A percentile compares a stretch with the other conserved stretches of the same genome.
phyloP scores from a whole-genome alignment of 2,797 vertebrate species.

The Sternarchorhynchus goeldii region DNA sequence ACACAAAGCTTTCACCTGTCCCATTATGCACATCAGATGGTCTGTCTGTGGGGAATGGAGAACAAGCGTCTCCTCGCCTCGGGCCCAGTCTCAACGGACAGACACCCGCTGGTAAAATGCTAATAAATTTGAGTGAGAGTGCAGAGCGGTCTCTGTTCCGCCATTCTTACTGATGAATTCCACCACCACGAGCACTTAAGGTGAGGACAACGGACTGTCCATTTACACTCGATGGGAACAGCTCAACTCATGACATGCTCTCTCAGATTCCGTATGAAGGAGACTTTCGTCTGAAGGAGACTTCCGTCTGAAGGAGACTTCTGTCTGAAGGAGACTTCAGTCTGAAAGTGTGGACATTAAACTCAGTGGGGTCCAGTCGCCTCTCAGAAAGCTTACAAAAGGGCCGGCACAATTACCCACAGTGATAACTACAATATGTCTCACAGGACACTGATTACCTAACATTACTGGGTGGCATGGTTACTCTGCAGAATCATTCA shows the following conservation, averaged over 20 bases:
- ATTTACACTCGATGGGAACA: constrained; percentile 14
- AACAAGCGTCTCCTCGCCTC: constrained; percentile 36
- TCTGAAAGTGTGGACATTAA: too few relatives aligned
- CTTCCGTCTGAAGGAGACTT: background rate
- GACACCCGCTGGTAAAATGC: constrained; percentile 65
- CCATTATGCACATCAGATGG: constrained; percentile 7
- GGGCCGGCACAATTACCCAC: background rate
- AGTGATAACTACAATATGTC: too few relatives aligned
- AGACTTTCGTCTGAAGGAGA: background rate
- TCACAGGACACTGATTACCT: too few relatives aligned
- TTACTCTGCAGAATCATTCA: background rate
- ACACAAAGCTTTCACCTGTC: constrained; percentile 4
- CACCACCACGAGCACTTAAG: constrained; percentile 58
- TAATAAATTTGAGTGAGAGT: constrained; percentile 68
- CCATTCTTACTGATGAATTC: constrained; percentile 73
- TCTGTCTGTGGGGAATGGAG: background rate
- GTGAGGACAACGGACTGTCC: constrained; percentile 46
- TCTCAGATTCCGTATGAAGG: constrained; percentile 1
- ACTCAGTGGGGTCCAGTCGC: too few relatives aligned
- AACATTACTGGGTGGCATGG: background rate
- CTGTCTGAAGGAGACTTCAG: background rate
- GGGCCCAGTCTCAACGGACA: constrained; percentile 53
- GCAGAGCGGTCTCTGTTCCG: constrained; percentile 66
- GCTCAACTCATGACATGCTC: background rate
- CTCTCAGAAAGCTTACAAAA: constrained; percentile 3